phyloP scores from a whole-genome alignment of 2,888 invertebrate species.

The Hypomecis atomaria region DNA sequence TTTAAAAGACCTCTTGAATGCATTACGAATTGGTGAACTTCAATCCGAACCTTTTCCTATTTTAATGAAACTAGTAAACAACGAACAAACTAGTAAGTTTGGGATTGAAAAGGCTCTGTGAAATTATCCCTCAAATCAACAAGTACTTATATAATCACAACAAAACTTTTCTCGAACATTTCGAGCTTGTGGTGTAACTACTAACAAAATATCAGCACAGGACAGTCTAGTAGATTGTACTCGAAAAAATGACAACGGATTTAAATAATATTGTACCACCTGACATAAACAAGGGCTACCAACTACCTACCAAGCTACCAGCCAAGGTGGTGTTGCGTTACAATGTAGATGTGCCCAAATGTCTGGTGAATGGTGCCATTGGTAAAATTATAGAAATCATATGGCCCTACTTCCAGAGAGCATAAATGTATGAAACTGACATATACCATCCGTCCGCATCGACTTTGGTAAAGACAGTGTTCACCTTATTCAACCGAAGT shows the following conservation, averaged over 20 bases:
- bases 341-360: background rate
- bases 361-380: too few species aligned
- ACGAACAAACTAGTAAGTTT: background rate
- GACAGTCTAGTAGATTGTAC: background rate
- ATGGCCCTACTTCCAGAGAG: background rate
- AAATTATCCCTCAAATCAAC: background rate
- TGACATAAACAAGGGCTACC: background rate
- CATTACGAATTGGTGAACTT: background rate
- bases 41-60: background rate
- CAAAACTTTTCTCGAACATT: background rate
- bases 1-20: conserved; percentile 5
- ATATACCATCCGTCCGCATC: background rate
- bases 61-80: background rate
- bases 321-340: background rate
- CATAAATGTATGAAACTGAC: background rate
- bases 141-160: background rate
- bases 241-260: background rate
- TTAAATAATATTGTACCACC: background rate
- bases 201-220: background rate
- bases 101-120: background rate
- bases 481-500: background rate
- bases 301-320: too few species aligned
- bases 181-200: background rate
- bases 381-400: background rate
- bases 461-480: background rate